Evolutionary conservation across 2,113 vertebrate species (phyloP).

Genomic region (Hemichromis elongatus): DNA sequence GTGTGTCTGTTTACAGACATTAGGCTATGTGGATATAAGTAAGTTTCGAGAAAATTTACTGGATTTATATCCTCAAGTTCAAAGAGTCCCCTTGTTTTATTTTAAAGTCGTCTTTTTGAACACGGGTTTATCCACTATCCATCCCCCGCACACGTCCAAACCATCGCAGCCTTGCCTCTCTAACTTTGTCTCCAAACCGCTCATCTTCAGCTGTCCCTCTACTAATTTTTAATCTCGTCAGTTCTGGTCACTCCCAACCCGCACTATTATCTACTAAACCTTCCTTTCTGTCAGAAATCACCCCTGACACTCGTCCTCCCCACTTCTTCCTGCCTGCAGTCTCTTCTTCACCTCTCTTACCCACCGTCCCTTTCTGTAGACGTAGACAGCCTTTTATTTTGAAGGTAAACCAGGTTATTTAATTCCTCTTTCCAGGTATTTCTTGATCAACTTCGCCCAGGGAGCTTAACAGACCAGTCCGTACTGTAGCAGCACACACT

Average conservation of each 20-base stretch:
- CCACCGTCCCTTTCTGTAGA: not conserved
- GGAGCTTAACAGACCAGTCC: not conserved
- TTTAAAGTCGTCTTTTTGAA: not conserved
- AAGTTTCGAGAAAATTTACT: not conserved
- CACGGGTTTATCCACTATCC: not conserved
- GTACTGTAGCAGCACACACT: not conserved
- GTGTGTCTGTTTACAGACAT: too few species aligned
- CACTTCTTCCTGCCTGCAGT: not conserved
- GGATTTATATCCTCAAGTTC: not conserved
- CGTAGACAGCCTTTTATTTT: conserved; percentile 16
- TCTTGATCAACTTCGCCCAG: not conserved
- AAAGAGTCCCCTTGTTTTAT: not conserved
- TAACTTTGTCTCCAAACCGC: not conserved
- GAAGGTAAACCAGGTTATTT: not conserved
- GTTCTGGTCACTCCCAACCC: not conserved
- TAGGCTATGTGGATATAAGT: too few species aligned
- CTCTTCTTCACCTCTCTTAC: not conserved
- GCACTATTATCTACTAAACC: not conserved
- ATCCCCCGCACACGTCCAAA: not conserved
- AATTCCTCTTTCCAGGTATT: not conserved
- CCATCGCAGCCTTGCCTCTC: not conserved
- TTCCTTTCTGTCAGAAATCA: not conserved
- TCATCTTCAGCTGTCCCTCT: not conserved
- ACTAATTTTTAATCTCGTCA: not conserved
- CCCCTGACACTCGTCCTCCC: not conserved